A percentile compares a stretch with the other conserved stretches of the same genome.
Conservation (phyloP, 2,888 invertebrate species). For the Heliconius hortense region DNA sequence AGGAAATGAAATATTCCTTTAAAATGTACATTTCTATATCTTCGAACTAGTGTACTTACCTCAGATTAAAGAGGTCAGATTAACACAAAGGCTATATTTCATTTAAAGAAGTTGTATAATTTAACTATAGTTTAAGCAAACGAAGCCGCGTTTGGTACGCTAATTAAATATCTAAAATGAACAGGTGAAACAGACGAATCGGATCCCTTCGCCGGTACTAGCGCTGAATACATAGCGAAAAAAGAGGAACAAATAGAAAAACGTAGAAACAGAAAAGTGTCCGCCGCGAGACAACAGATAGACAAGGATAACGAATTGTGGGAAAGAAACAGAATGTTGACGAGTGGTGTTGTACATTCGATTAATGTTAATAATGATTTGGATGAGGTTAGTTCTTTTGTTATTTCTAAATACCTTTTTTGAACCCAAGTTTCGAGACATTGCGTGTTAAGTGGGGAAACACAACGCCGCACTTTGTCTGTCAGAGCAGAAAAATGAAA, state of each 20-base stretch:
- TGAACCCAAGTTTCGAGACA: not conserved
- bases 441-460: not conserved
- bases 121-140: too few species aligned
- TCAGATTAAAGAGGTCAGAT: too few species aligned
- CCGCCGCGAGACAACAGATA: constrained; percentile 97
- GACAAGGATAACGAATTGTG: constrained; percentile 99
- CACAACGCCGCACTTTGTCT: not conserved
- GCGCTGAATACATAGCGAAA: constrained; percentile 95
- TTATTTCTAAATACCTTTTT: not conserved
- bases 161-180: not conserved
- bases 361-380: constrained; percentile 95
- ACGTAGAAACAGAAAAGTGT: constrained; percentile 94
- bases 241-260: constrained; percentile 97
- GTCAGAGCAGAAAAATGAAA: not conserved
- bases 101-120: too few species aligned
- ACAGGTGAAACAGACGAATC: constrained; percentile 93
- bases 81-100: too few species aligned
- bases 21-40: too few species aligned
- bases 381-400: constrained; percentile 85
- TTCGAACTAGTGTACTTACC: too few species aligned
- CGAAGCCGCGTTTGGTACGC: too few species aligned
- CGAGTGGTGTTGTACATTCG: constrained; percentile 95
- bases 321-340: constrained; percentile 99
- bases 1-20: too few species aligned
- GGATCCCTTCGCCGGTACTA: constrained; percentile 94